Percentiles rank a stretch among this genome's conserved stretches.
phyloP scores from a whole-genome alignment of 2,888 invertebrate genomes.

The Athetis lepigone region DNA sequence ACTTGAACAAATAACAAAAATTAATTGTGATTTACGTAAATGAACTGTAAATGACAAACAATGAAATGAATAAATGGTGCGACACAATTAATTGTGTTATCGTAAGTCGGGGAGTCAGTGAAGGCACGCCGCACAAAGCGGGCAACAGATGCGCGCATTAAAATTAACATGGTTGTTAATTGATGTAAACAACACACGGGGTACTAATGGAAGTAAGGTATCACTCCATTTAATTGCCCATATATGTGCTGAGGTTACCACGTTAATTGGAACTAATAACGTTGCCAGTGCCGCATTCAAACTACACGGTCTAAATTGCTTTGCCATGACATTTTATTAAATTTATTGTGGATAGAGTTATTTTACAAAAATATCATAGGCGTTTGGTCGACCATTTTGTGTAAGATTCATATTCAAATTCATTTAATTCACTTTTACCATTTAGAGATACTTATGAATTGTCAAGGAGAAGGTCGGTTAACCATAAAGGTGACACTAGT shows the following conservation, averaged over 20 bases:
- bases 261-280: constrained; percentile 89
- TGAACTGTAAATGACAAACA: constrained; percentile 54
- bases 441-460: too few species aligned
- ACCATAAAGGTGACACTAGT: too few species aligned
- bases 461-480: too few species aligned
- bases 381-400: too few species aligned
- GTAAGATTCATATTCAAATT: too few species aligned
- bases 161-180: constrained; percentile 87
- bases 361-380: constrained; percentile 23
- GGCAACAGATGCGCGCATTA: constrained; percentile 79
- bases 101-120: constrained; percentile 67
- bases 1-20: constrained; percentile 38
- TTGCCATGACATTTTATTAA: constrained; percentile 70
- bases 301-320: constrained; percentile 75
- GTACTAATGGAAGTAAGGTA: constrained; percentile 89
- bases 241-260: constrained; percentile 88
- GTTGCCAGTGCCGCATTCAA: constrained; percentile 80
- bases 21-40: constrained; percentile 42
- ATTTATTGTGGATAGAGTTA: constrained; percentile 45
- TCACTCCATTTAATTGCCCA: constrained; percentile 89
- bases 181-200: constrained; percentile 87
- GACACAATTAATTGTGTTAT: constrained; percentile 64
- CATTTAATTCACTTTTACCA: too few species aligned
- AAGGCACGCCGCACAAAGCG: constrained; percentile 71
- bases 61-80: constrained; percentile 44